These are phyloP conservation scores for Brachionus asplanchnoidis DNA, from an alignment of 1,140 invertebrate genomes.

Conservation along the genomic window DNA sequence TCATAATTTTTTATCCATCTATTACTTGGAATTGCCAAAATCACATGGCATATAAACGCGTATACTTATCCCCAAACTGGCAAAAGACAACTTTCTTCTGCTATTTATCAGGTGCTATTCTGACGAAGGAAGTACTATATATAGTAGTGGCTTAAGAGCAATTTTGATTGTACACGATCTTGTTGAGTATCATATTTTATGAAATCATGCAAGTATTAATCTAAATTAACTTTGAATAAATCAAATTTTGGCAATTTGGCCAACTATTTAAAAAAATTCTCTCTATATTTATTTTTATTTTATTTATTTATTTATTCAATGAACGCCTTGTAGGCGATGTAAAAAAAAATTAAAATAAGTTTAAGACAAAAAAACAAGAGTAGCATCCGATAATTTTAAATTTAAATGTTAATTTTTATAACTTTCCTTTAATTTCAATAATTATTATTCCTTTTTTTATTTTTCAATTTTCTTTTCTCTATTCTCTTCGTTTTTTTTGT, in stretches of 20 bases:
- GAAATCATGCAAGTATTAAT: too few relatives aligned
- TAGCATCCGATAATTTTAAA: too few relatives aligned
- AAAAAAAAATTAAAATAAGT: too few relatives aligned
- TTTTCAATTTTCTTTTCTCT: too few relatives aligned
- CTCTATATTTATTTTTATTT: too few relatives aligned
- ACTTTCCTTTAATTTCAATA: too few relatives aligned
- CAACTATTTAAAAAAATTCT: neutral
- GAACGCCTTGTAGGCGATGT: too few relatives aligned
- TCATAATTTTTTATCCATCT: neutral
- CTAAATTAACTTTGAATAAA: neutral
- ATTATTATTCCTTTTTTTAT: too few relatives aligned
- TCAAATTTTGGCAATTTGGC: neutral
- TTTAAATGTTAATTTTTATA: too few relatives aligned
- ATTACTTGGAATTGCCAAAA: neutral
- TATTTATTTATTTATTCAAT: too few relatives aligned
- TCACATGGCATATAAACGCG: neutral
- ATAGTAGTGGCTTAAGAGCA: neutral
- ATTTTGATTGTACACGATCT: neutral
- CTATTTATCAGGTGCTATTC: neutral
- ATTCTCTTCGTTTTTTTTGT: too few relatives aligned
- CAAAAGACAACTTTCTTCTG: neutral
- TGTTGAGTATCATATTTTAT: neutral
- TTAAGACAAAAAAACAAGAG: too few relatives aligned
- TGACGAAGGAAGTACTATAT: neutral
- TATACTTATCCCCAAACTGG: neutral